Evolutionary conservation across 2,797 vertebrate species (phyloP).

Genomic region (Crocodylus rhombifer): DNA sequence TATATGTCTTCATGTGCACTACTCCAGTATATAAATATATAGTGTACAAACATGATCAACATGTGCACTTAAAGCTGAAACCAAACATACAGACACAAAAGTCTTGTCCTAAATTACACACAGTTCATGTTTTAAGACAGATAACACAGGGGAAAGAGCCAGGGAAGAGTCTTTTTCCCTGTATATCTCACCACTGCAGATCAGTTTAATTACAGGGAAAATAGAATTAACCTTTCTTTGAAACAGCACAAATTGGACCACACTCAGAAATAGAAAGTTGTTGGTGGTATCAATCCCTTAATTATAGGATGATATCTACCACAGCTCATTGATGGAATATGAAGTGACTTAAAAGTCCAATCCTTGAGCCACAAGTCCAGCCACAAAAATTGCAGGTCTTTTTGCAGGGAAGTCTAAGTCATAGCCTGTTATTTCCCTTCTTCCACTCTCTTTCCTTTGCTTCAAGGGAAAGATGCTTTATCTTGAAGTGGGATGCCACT

Average conservation of each 20-base stretch:
- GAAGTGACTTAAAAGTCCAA: too few species aligned
- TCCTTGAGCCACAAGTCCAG: too few species aligned
- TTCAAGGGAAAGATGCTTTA: too few species aligned
- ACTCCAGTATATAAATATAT: not conserved
- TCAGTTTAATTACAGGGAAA: not conserved
- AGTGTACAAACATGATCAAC: not conserved
- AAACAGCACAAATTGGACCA: not conserved
- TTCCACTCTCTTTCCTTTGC: too few species aligned
- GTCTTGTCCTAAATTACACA: not conserved
- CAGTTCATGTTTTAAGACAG: not conserved
- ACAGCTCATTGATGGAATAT: too few species aligned
- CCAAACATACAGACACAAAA: not conserved
- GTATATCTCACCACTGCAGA: not conserved
- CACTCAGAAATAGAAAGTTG: not conserved
- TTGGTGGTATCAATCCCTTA: too few species aligned
- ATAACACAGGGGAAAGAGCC: not conserved
- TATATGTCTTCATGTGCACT: not conserved
- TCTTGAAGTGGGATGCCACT: too few species aligned
- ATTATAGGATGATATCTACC: too few species aligned
- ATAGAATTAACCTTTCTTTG: not conserved
- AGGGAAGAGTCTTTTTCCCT: not conserved
- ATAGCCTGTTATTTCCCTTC: too few species aligned
- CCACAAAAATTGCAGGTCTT: not conserved
- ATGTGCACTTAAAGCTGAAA: not conserved
- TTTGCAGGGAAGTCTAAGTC: not conserved